phyloP scores from a whole-genome alignment of 2,113 vertebrate genomes.

The Paraplagusia blochii region DNA sequence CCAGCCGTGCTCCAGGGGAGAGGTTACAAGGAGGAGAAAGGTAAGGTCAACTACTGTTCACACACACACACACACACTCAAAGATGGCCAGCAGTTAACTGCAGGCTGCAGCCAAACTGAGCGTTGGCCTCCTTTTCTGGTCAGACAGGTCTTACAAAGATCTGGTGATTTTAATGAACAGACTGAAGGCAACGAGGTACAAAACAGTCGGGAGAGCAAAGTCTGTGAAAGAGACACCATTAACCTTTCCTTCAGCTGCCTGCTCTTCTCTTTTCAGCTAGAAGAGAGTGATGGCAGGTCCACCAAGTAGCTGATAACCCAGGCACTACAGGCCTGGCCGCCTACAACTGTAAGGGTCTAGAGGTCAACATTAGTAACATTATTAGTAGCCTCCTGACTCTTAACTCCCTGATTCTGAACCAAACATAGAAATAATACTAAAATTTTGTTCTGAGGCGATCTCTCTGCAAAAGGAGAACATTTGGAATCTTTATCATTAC shows the following conservation, averaged over 20 bases:
- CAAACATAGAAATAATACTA: slow-evolving; percentile 7
- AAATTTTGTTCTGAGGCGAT: background rate
- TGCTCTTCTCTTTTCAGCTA: slow-evolving; percentile 29
- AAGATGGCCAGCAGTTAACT: background rate
- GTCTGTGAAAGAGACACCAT: slow-evolving; percentile 21
- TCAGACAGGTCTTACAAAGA: background rate
- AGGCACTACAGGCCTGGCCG: slow-evolving; percentile 29
- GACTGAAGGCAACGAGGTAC: background rate
- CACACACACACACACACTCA: slow-evolving; percentile 16
- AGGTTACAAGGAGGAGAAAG: slow-evolving; percentile 32
- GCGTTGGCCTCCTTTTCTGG: too few relatives aligned
- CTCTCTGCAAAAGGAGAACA: background rate
- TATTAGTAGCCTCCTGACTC: slow-evolving; percentile 17
- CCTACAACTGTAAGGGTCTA: slow-evolving; percentile 12
- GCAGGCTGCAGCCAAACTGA: too few relatives aligned
- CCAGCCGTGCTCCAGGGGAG: slow-evolving; percentile 31
- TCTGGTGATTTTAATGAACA: background rate
- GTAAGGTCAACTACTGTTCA: slow-evolving; percentile 36
- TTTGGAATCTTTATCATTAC: background rate
- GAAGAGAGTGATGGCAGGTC: slow-evolving; percentile 45
- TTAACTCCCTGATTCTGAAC: slow-evolving; percentile 34
- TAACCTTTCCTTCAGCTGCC: slow-evolving; percentile 17
- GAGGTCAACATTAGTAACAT: slow-evolving; percentile 33
- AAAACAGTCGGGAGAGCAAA: background rate
- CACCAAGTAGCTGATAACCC: slow-evolving; percentile 61